phyloP scores from a whole-genome alignment of 2,797 vertebrate species.

The Cephalopachus bancanus region DNA sequence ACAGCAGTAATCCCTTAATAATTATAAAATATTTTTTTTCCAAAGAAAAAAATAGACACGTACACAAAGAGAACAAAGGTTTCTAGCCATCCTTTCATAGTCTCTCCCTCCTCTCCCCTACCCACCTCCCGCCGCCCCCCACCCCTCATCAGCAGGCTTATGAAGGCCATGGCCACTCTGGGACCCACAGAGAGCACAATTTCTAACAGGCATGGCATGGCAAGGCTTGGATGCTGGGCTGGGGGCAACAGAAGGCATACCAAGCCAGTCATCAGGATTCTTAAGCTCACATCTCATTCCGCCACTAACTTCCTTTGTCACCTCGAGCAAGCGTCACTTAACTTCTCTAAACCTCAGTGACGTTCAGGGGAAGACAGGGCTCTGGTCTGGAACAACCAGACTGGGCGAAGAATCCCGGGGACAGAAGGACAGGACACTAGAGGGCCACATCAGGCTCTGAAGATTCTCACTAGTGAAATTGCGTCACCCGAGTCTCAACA shows the following conservation, averaged over 20 bases:
- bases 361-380: background rate
- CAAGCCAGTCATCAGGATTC: background rate
- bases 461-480: too few species aligned
- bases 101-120: background rate
- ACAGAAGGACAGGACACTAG: fast-evolving
- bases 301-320: background rate
- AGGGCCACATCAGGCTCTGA: background rate
- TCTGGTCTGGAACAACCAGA: fast-evolving
- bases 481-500: background rate
- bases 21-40: background rate
- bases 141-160: too few species aligned
- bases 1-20: background rate
- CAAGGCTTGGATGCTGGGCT: background rate
- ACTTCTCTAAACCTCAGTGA: background rate
- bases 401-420: fast-evolving
- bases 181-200: background rate
- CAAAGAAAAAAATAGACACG: background rate
- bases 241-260: fast-evolving
- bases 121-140: too few species aligned
- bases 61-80: background rate
- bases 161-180: background rate
- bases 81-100: background rate
- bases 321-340: too few species aligned
- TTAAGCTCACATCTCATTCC: background rate
- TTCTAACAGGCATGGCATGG: background rate